These are phyloP conservation scores for Elanoides forficatus DNA, from an alignment of 2,113 vertebrate genomes.

Conservation along the genomic window DNA sequence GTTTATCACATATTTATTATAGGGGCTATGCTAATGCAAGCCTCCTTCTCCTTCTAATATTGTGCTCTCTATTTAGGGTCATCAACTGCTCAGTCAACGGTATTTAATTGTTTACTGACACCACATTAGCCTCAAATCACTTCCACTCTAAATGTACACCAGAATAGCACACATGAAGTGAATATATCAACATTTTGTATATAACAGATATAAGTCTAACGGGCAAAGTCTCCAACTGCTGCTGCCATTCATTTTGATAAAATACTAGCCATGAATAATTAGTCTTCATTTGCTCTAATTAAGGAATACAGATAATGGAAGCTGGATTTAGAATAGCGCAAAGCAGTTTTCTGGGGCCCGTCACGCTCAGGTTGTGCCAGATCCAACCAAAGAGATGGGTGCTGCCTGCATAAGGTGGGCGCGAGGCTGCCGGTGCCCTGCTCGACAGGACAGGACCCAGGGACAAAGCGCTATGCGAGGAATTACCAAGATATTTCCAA, in stretches of 20 bases:
- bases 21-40: neutral
- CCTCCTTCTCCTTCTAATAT: neutral
- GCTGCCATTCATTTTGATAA: constrained; percentile 53
- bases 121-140: neutral
- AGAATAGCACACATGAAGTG: neutral
- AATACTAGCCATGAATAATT: constrained; percentile 49
- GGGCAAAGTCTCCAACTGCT: constrained; percentile 30
- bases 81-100: neutral
- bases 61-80: neutral
- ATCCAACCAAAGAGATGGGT: neutral
- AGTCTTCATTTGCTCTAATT: constrained; percentile 60
- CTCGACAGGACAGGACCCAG: neutral
- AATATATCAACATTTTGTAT: neutral
- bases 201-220: neutral
- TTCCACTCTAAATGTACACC: neutral
- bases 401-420: neutral
- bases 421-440: neutral
- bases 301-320: constrained; percentile 23
- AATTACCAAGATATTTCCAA: neutral
- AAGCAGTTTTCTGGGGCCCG: neutral
- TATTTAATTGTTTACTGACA: neutral
- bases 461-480: accelerated
- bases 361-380: neutral
- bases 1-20: neutral
- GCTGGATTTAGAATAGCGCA: constrained; percentile 9